These are phyloP conservation scores for Dipodomys spectabilis DNA, from an alignment of 2,113 vertebrate species.

Conservation along the genomic window DNA sequence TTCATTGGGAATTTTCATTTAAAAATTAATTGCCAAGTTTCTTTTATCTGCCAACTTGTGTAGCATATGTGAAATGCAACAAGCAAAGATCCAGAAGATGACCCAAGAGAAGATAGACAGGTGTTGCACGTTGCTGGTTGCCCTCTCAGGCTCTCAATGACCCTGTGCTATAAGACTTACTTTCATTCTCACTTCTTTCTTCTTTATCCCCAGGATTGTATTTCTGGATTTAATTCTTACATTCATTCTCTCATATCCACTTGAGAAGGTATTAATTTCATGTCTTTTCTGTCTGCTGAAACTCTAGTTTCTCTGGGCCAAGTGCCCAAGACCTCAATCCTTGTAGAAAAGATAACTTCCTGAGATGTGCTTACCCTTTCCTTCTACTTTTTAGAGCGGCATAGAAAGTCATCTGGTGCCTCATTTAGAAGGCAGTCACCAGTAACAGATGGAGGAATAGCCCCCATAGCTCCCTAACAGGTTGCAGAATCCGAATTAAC, in stretches of 20 bases:
- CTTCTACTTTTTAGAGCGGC: not conserved
- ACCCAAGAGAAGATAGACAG: not conserved
- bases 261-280: not conserved
- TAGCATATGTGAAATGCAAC: not conserved
- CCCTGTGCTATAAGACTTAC: not conserved
- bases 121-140: not conserved
- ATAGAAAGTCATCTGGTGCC: not conserved
- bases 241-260: not conserved
- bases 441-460: slow-evolving; percentile 17
- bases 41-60: slow-evolving; percentile 33
- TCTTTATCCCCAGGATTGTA: not conserved
- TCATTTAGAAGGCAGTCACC: not conserved
- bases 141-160: no score
- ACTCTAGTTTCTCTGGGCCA: not conserved
- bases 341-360: not conserved
- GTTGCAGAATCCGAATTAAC: slow-evolving; percentile 23
- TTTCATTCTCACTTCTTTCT: not conserved
- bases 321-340: not conserved
- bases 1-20: slow-evolving; percentile 41
- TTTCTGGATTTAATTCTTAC: not conserved
- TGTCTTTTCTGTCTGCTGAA: not conserved
- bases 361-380: not conserved
- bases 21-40: slow-evolving; percentile 53
- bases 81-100: not conserved
- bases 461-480: not conserved